phyloP scores from a whole-genome alignment of 2,888 invertebrate species.

The Agrochola lota region DNA sequence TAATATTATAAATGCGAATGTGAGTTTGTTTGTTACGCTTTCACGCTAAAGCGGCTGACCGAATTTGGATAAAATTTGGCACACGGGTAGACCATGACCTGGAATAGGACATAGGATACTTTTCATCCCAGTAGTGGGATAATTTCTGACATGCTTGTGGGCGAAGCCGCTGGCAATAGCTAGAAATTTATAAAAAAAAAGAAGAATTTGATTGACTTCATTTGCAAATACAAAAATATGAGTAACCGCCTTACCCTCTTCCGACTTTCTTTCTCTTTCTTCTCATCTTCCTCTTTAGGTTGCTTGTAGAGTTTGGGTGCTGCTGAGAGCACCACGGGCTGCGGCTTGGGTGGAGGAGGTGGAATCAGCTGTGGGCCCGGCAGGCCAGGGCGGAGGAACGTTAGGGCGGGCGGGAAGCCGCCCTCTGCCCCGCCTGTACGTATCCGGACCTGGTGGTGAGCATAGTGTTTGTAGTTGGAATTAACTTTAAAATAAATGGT shows the following conservation, averaged over 20 bases:
- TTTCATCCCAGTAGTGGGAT: no score
- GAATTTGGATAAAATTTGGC: no score
- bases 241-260: constrained; percentile 75
- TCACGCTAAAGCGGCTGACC: no score
- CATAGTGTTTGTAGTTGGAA: neutral
- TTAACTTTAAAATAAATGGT: neutral
- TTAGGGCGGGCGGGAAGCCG: constrained; percentile 82
- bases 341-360: constrained; percentile 86
- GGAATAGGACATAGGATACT: no score
- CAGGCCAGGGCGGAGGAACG: constrained; percentile 81
- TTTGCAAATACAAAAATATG: neutral
- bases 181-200: no score
- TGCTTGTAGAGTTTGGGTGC: constrained; percentile 93
- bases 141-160: no score
- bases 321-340: constrained; percentile 92
- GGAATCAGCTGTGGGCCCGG: constrained; percentile 85
- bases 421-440: constrained; percentile 71
- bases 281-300: constrained; percentile 84
- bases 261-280: constrained; percentile 81
- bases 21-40: no score
- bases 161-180: no score
- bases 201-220: neutral
- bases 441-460: constrained; percentile 67
- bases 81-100: no score
- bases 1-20: no score